phyloP scores from a whole-genome alignment of 2,888 invertebrate species.

The Pomacea canaliculata region DNA sequence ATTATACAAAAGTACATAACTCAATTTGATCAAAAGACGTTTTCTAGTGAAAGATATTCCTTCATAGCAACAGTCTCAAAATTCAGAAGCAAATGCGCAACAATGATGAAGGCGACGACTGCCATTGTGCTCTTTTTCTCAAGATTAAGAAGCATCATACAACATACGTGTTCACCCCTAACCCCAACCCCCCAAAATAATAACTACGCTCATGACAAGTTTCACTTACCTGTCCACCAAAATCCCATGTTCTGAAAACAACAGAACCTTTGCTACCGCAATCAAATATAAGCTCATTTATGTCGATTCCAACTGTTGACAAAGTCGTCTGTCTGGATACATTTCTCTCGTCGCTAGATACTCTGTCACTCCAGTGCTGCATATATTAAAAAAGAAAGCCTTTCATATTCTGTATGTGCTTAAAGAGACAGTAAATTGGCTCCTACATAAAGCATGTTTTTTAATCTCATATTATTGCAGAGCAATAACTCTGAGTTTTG shows the following conservation, averaged over 20 bases:
- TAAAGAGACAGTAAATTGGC: not conserved
- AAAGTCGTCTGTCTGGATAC: constrained; percentile 22
- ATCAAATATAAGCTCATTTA: constrained; percentile 90
- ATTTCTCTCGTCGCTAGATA: constrained; percentile 29
- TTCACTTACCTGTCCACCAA: constrained; percentile 86
- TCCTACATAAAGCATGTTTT: not conserved
- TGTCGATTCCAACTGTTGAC: constrained; percentile 97
- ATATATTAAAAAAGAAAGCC: not conserved
- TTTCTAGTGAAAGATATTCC: not conserved
- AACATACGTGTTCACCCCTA: no score
- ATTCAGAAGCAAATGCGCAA: no score
- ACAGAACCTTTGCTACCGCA: constrained; percentile 63
- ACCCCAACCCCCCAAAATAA: no score
- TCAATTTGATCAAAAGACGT: not conserved
- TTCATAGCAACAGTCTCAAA: not conserved
- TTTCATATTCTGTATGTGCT: not conserved
- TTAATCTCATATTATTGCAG: not conserved
- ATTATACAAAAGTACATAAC: not conserved
- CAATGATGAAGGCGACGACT: no score
- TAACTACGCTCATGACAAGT: no score
- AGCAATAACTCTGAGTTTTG: not conserved
- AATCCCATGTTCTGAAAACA: constrained; percentile 91
- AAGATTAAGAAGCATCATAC: no score
- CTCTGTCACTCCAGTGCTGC: constrained; percentile 42
- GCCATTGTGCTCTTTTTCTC: no score